Conservation (phyloP, 1,140 invertebrate species). For the Zaprionus davidi region DNA sequence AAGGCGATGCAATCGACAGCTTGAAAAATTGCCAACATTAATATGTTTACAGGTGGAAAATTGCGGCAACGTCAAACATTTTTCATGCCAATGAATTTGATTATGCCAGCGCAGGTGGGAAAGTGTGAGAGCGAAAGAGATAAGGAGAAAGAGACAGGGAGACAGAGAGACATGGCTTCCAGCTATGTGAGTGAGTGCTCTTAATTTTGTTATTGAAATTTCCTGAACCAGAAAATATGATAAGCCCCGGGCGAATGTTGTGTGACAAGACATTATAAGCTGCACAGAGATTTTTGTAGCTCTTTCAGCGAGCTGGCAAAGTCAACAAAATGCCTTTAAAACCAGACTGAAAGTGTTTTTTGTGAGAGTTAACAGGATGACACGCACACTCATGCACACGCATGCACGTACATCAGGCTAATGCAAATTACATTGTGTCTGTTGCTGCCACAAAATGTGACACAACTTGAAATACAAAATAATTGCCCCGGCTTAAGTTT, state of each 20-base stretch:
- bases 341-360: not conserved
- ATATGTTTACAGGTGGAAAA: constrained; percentile 51
- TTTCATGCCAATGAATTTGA: constrained; percentile 75
- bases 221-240: constrained; percentile 60
- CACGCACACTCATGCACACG: not conserved
- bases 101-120: constrained; percentile 31
- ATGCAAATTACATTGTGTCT: constrained; percentile 4
- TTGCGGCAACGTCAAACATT: constrained; percentile 57
- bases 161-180: not conserved
- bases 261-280: constrained; percentile 29
- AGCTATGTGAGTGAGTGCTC: constrained; percentile 15
- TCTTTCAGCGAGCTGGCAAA: not conserved
- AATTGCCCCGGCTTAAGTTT: constrained; percentile 27
- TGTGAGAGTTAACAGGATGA: not conserved
- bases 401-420: not conserved
- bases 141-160: not conserved
- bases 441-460: constrained; percentile 4
- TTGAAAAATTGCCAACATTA: constrained; percentile 63
- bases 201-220: constrained; percentile 49
- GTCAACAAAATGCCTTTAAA: not conserved
- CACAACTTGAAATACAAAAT: constrained; percentile 23
- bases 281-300: constrained; percentile 19
- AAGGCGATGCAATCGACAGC: constrained; percentile 73
- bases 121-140: not conserved
- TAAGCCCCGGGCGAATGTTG: constrained; percentile 37